phyloP scores from a whole-genome alignment of 1,140 invertebrate genomes.

The Drosophila rhopaloa region DNA sequence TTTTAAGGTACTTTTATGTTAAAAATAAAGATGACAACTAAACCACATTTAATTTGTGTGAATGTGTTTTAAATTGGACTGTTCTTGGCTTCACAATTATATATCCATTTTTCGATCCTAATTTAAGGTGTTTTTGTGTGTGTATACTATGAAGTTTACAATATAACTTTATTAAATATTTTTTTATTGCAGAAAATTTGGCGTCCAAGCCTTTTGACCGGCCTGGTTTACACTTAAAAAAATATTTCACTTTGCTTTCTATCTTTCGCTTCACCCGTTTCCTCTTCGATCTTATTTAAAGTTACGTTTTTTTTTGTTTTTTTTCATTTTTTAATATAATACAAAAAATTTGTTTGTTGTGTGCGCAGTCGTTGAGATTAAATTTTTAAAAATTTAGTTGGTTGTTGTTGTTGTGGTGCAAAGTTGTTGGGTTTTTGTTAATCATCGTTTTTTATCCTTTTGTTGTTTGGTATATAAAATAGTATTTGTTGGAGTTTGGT shows the following conservation, averaged over 20 bases:
- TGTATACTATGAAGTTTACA: conserved; percentile 65
- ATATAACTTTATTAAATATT: conserved; percentile 39
- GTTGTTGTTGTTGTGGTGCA: conserved; percentile 46
- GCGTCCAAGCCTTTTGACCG: conserved; percentile 58
- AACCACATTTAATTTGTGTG: conserved; percentile 36
- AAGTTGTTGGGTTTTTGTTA: conserved; percentile 40
- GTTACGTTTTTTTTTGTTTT: conserved; percentile 39
- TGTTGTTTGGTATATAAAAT: conserved; percentile 52
- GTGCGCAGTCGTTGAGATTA: conserved; percentile 80
- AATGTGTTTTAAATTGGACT: conserved; percentile 33
- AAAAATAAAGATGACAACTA: conserved; percentile 24
- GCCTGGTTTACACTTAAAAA: conserved; percentile 76
- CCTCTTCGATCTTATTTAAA: conserved; percentile 30
- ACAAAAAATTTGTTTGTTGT: conserved; percentile 80
- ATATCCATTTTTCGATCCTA: conserved; percentile 10
- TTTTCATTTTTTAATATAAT: conserved; percentile 56
- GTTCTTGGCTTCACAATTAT: conserved; percentile 20
- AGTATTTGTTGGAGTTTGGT: conserved; percentile 30
- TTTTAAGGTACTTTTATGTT: conserved; percentile 59
- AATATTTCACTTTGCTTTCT: conserved; percentile 63
- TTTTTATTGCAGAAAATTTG: conserved; percentile 80
- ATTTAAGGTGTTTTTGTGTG: conserved; percentile 27
- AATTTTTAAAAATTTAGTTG: conserved; percentile 51
- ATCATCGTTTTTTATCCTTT: conserved; percentile 25
- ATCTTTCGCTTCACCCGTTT: conserved; percentile 18